Percentiles rank a stretch among this genome's conserved stretches.
Conservation (phyloP, 2,797 vertebrate genomes). For the Yasuhikotakia modesta region DNA sequence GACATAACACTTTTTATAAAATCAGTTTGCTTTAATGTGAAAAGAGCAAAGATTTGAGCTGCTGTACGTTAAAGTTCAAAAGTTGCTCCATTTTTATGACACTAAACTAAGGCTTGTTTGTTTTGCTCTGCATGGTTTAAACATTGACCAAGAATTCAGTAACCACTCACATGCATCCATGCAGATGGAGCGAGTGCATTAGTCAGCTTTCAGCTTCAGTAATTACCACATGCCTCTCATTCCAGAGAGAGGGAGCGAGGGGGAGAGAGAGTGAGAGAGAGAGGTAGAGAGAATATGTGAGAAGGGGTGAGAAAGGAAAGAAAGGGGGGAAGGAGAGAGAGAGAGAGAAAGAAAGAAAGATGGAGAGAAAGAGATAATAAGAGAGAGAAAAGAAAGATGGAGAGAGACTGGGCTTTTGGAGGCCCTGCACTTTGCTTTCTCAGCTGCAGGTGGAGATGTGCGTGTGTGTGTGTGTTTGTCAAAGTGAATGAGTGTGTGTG, state of each 20-base stretch:
- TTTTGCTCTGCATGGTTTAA: constrained; percentile 19
- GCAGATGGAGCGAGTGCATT: constrained; percentile 28
- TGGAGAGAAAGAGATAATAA: not conserved
- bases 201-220: constrained; percentile 34
- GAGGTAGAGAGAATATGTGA: not conserved
- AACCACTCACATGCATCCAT: constrained; percentile 18
- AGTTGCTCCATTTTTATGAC: not conserved
- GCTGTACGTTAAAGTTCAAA: not conserved
- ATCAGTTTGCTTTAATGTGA: too few relatives aligned
- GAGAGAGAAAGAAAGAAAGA: not conserved
- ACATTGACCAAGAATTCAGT: constrained; percentile 30
- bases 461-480: not conserved
- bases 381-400: not conserved
- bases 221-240: constrained; percentile 46
- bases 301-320: too few relatives aligned
- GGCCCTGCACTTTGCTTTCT: constrained; percentile 27
- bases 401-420: constrained; percentile 12
- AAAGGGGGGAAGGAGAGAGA: not conserved
- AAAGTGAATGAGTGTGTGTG: too few relatives aligned
- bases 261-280: not conserved
- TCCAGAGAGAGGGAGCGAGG: not conserved
- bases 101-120: constrained; percentile 18
- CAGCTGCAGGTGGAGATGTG: constrained; percentile 6
- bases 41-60: not conserved
- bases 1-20: not conserved